phyloP scores from a whole-genome alignment of 2,113 vertebrate species.

The Orientallactaga bullata region DNA sequence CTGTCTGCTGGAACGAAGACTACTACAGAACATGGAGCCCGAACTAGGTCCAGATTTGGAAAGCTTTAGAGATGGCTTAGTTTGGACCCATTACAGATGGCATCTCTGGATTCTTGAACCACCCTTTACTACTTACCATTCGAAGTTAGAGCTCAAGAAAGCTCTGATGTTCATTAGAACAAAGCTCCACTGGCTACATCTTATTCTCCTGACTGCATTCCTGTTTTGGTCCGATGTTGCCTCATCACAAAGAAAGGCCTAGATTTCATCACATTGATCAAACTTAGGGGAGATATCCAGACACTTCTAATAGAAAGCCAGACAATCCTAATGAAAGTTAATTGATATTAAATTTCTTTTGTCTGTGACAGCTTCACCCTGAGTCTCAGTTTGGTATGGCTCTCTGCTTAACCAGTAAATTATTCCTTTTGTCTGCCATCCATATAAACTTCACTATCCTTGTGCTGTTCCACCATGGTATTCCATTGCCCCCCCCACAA shows the following conservation, averaged over 20 bases:
- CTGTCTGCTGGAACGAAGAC: not conserved
- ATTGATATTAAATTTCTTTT: not conserved
- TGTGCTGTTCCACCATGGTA: not conserved
- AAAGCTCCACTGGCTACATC: not conserved
- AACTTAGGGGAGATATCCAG: not conserved
- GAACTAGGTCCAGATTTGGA: not conserved
- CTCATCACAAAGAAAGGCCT: not conserved
- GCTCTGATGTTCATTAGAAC: not conserved
- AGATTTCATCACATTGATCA: not conserved
- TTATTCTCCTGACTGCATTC: not conserved
- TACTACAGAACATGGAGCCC: not conserved
- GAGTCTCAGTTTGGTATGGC: not conserved
- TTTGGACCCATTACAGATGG: not conserved
- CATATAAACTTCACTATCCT: not conserved
- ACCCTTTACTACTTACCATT: not conserved
- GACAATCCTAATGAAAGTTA: not conserved
- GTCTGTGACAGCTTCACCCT: not conserved
- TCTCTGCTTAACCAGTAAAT: not conserved
- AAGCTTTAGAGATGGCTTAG: not conserved
- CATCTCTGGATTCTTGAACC: not conserved
- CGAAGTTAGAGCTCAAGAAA: not conserved
- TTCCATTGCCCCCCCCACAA: too few species aligned
- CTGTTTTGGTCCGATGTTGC: not conserved
- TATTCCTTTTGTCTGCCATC: not conserved
- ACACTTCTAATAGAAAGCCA: not conserved